Percentiles rank a stretch among this genome's conserved stretches.
Evolutionary conservation across 1,140 invertebrate genomes (phyloP).

Genomic region (Nephila pilipes): DNA sequence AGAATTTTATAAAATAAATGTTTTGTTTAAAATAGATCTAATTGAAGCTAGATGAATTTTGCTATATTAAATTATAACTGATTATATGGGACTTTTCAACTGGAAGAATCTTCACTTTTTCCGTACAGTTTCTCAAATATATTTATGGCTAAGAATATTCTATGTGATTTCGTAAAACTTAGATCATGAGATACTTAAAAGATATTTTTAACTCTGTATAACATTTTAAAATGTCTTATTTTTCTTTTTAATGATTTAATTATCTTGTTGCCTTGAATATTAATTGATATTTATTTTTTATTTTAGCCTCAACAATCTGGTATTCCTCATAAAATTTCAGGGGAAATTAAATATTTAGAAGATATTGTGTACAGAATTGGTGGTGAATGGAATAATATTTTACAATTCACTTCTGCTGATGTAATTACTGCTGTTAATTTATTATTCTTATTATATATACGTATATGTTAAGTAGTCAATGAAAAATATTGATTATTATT

Average conservation of each 20-base stretch:
- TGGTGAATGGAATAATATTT: slow-evolving; percentile 96
- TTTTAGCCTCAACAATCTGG: slow-evolving; percentile 95
- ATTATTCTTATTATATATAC: background rate
- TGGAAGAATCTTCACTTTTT: too few species aligned
- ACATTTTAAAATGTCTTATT: background rate
- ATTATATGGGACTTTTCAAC: too few species aligned
- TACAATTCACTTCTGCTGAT: slow-evolving; percentile 60
- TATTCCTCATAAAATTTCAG: slow-evolving; percentile 93
- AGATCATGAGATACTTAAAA: too few species aligned
- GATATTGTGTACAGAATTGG: slow-evolving; percentile 87
- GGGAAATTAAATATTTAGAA: slow-evolving; percentile 90
- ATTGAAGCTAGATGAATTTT: too few species aligned
- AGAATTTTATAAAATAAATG: too few species aligned
- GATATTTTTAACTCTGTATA: too few species aligned
- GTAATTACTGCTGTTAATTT: slow-evolving; percentile 14
- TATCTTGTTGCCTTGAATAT: background rate
- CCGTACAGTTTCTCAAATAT: too few species aligned
- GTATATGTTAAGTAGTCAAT: too few species aligned
- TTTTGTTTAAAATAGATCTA: too few species aligned
- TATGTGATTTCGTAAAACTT: too few species aligned
- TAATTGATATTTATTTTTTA: slow-evolving; percentile 44
- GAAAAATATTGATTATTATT: background rate
- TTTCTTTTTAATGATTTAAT: background rate
- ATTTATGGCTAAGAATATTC: too few species aligned
- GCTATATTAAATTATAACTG: too few species aligned